Evolutionary conservation across 1,140 invertebrate genomes (phyloP), one percentile per base, ranked within the genome.

Genomic region (Cataglyphis hispanica): DNA sequence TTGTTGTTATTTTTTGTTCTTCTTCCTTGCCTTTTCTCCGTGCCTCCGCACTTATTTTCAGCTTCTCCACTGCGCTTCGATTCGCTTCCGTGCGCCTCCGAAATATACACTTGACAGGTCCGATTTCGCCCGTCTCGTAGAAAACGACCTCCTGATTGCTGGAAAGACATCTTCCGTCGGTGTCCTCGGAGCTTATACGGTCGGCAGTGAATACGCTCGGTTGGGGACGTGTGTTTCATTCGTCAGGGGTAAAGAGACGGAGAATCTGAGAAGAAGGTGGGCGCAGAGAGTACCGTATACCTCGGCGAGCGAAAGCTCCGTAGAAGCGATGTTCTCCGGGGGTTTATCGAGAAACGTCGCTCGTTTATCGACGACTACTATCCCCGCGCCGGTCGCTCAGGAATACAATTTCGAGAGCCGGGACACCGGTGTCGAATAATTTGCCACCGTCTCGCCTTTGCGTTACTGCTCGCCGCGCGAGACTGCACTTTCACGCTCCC

Each of bases 141-240:
- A 90, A 90, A 91, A 91, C 89, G 89, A 88, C 87, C 84, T 89
- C 87, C 87, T 91, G 90, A 91, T 91, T 91, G 90, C 87, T 61
- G 85, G 85, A 80, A 84, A 86, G 86, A 86, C 87, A 87, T 86
- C 84, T 87, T 87, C 78, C 81, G 83, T 22, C 69, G 46, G 83
- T 86, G 72, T 87, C 67, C 76, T 78, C 76, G 56, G 74, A 84
- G 61, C 78, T 88, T 77, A 31, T 31, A 75, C 75, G 70, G 61
- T 13, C 25, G 61, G 25, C 76, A 63, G 69, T 34, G 84, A 80
- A 80, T 67, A 74, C 67, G 58, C 75, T 80, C 37, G 85, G 58
- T 76, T 67, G 67, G 27, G 67, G 27, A 85, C 67, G 69, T 70
- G 77, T 76, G 53, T 86, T 78, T 83, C 46, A 37, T 61, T 16